Base-by-base conservation (phyloP, 92 coral and sea anemone species). In the Actinernus sp. region DNA sequence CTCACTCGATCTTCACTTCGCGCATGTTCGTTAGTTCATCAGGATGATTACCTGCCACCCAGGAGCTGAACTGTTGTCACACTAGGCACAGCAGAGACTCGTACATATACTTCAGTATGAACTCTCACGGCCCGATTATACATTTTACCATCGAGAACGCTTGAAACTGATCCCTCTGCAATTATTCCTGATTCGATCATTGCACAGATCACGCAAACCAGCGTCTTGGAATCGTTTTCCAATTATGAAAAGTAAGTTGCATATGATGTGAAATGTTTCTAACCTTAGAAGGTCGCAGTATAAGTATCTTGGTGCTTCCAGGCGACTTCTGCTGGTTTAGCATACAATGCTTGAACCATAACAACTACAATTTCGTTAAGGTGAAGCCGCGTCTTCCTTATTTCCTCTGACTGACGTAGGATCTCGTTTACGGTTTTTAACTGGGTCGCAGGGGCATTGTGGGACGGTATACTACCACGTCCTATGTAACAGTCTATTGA, bases 301-400 rank as follows among this genome's bases (percentile, higher is more conserved):
- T 61, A 61, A 54, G 68, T 70, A 67, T 24, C 37, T 29, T 29
- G 49, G 31, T 49, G 48, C 81, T 49, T 49, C 81, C 81, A 61
- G 25, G 25, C 22, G 69, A 71, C 41, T 34, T 71, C 23, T 16
- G 46, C 46, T 67, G 75, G 49, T 40, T 51, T 52, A 19, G 66
- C 65, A 67, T 67, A 67, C 65, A 34, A n/a, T n/a, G n/a, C n/a
- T 71, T 71, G 81, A 61, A 61, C 81, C 73, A 73, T 61, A 63
- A 73, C 81, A 61, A 73, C 72, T 31, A 73, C 54, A 26, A 73
- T 61, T 47, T 61, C 72, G 23, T 61, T 33, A 17, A 61, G 73
- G 26, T 49, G 51, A 33, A 73, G 62, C n/a, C n/a, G n/a, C 37
- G 32, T 23, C 40, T 39, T 52, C 44, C 80, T 29, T 13, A 61